These are phyloP conservation scores for Tringa solitaria DNA, from an alignment of 2,113 vertebrate genomes.

Conservation along the genomic window DNA sequence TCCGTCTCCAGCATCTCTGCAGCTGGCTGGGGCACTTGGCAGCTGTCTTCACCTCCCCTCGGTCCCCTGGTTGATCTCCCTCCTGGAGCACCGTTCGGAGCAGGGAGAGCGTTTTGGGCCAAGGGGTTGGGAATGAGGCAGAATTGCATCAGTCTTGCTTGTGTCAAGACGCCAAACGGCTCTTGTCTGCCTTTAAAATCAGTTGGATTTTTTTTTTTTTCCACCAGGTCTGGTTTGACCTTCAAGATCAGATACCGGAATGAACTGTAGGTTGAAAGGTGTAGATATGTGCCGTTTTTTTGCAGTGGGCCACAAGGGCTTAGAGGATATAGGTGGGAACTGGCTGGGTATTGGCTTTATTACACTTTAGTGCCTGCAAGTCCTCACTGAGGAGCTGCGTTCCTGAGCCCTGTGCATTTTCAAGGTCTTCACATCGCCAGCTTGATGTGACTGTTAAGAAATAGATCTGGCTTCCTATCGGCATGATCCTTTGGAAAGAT, in stretches of 20 bases:
- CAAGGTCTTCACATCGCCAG: background rate
- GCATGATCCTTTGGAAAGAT: background rate
- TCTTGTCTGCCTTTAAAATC: background rate
- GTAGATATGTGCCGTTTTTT: background rate
- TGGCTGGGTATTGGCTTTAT: background rate
- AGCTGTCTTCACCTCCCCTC: background rate
- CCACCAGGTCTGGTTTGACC: background rate
- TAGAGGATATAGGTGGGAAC: background rate
- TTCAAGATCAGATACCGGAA: background rate
- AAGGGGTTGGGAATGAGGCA: background rate
- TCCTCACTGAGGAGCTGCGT: background rate
- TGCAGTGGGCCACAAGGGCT: background rate
- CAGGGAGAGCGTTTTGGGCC: background rate
- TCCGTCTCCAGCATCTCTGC: background rate
- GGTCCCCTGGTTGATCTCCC: accelerated
- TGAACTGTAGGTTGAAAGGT: background rate
- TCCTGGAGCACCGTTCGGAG: background rate
- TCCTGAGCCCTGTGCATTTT: background rate
- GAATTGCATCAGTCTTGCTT: background rate
- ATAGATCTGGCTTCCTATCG: background rate
- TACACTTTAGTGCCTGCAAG: background rate
- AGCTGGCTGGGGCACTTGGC: background rate
- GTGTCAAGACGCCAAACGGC: background rate
- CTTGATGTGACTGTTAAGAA: background rate
- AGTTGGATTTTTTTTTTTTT: background rate